Evolutionary conservation across 1,140 invertebrate species (phyloP).

Genomic region (Zaprionus africanus): DNA sequence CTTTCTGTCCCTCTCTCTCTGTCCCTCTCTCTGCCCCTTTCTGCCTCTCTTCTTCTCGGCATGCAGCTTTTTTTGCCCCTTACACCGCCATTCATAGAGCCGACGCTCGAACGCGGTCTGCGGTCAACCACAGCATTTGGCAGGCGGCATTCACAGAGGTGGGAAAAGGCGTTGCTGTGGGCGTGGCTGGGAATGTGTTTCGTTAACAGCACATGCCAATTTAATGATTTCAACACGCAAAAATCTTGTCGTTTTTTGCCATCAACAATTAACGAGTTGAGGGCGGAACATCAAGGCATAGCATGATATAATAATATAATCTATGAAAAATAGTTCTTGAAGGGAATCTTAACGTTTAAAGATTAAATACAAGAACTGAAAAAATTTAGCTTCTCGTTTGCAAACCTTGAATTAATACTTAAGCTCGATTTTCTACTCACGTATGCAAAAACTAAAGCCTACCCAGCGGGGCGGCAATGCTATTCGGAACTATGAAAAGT

Average conservation of each 20-base stretch:
- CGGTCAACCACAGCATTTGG: constrained; percentile 14
- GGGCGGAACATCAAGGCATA: background rate
- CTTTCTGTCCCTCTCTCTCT: background rate
- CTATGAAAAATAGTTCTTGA: too few species aligned
- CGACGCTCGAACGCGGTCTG: background rate
- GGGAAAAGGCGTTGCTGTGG: background rate
- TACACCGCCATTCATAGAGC: background rate
- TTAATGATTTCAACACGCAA: constrained; percentile 3
- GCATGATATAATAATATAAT: background rate
- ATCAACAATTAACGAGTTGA: constrained; percentile 1
- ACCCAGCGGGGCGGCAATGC: too few species aligned
- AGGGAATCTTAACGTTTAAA: too few species aligned
- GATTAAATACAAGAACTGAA: too few species aligned
- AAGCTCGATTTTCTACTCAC: too few species aligned
- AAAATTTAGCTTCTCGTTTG: too few species aligned
- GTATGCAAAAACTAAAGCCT: too few species aligned
- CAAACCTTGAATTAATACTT: too few species aligned
- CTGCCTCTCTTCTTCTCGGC: background rate
- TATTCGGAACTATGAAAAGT: too few species aligned
- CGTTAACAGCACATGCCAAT: background rate
- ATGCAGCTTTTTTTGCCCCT: background rate
- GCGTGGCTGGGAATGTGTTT: background rate
- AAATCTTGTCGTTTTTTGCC: background rate
- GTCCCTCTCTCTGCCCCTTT: background rate
- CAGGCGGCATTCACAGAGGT: background rate